These are phyloP conservation scores for Zoanthus sociatus DNA, from an alignment of 92 coral and sea anemone genomes.

Conservation along the genomic window DNA sequence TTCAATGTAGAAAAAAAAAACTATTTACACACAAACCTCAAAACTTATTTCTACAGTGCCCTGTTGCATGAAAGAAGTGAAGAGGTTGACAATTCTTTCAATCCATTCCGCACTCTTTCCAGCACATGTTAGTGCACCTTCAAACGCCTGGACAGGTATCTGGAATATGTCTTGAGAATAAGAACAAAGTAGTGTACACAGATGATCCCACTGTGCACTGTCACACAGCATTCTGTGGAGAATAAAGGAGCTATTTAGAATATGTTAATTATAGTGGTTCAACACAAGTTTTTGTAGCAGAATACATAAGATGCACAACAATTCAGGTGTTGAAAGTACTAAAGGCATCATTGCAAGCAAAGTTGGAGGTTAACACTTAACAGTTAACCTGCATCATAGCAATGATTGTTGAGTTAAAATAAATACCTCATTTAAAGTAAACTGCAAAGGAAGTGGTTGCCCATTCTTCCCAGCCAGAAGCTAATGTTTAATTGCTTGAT, in stretches of 20 bases:
- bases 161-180: slow-evolving; percentile 13
- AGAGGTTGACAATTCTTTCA: slow-evolving; percentile 1
- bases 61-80: neutral
- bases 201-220: slow-evolving; percentile 8
- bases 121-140: slow-evolving; percentile 24
- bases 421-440: no score
- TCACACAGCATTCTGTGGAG: slow-evolving; percentile 20
- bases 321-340: no score
- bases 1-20: neutral
- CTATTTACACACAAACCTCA: neutral
- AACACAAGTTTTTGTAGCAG: no score
- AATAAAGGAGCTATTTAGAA: no score
- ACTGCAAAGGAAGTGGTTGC: no score
- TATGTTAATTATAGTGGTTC: no score
- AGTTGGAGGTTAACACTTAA: no score
- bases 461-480: no score
- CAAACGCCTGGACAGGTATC: slow-evolving; percentile 28
- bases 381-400: no score
- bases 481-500: neutral
- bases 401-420: no score
- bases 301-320: no score
- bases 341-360: no score
- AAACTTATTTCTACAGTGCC: slow-evolving; percentile 2
- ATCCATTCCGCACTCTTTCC: slow-evolving; percentile 26
- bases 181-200: slow-evolving; percentile 33